Conservation (phyloP, 2,113 vertebrate genomes). For the Notothenia coriiceps region DNA sequence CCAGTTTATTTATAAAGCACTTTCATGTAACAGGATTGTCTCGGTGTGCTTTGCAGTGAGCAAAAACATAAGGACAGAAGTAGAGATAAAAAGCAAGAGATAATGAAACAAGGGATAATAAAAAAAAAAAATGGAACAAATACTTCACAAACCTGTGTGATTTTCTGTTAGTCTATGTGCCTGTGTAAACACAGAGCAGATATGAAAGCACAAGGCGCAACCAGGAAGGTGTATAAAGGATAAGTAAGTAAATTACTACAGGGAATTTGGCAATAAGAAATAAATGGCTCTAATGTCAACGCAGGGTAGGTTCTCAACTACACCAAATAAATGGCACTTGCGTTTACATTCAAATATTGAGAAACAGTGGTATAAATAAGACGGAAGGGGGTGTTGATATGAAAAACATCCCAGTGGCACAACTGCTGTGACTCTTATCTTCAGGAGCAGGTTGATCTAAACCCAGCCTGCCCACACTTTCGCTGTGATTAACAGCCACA, state of each 20-base stretch:
- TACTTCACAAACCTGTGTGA: constrained; percentile 23
- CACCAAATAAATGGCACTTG: constrained; percentile 21
- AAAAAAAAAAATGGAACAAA: constrained; percentile 43
- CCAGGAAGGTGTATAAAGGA: constrained; percentile 13
- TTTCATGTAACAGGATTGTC: constrained; percentile 63
- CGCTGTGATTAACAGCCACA: constrained; percentile 69
- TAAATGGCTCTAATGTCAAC: constrained; percentile 25
- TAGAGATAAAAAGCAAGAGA: constrained; percentile 35
- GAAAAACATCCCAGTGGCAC: constrained; percentile 40
- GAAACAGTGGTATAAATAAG: constrained; percentile 14
- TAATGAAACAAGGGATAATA: constrained; percentile 47
- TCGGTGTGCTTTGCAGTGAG: constrained; percentile 36
- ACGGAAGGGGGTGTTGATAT: constrained; percentile 30
- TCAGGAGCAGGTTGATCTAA: constrained; percentile 61
- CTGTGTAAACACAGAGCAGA: not conserved
- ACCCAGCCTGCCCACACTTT: constrained; percentile 48
- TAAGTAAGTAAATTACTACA: constrained; percentile 28
- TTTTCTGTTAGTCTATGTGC: constrained; percentile 13
- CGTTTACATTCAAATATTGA: constrained; percentile 21
- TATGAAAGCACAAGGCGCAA: constrained; percentile 22
- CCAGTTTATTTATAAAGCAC: constrained; percentile 57
- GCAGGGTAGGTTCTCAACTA: constrained; percentile 11
- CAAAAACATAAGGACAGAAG: constrained; percentile 53
- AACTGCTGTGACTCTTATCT: constrained; percentile 67
- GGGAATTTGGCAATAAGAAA: constrained; percentile 5